Conservation (phyloP, 2,797 vertebrate species). For the Muraenolepis orangiensis region DNA sequence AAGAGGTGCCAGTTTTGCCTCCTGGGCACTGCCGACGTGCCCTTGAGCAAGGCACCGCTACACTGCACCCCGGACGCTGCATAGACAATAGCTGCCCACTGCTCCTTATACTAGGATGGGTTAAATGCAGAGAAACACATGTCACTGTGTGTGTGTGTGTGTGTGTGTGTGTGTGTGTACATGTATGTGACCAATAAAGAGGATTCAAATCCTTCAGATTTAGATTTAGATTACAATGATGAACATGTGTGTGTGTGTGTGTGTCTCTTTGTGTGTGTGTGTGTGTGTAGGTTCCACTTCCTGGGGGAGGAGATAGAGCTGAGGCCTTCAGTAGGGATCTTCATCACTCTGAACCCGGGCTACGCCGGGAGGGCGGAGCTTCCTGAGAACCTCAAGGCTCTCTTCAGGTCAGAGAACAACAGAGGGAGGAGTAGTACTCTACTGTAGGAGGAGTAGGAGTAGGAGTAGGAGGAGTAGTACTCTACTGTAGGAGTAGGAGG, state of each 20-base stretch:
- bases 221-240: too few relatives aligned
- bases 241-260: not conserved
- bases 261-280: not conserved
- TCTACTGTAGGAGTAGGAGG: not conserved
- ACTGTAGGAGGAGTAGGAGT: too few relatives aligned
- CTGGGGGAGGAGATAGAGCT: constrained; percentile 76
- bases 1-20: too few relatives aligned
- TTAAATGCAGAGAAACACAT: too few relatives aligned
- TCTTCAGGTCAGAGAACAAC: constrained; percentile 69
- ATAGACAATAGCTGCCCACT: too few relatives aligned
- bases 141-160: not conserved
- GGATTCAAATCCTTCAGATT: too few relatives aligned
- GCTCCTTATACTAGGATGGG: too few relatives aligned
- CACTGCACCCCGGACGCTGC: too few relatives aligned
- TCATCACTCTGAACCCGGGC: constrained; percentile 78
- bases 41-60: too few relatives aligned
- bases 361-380: constrained; percentile 78
- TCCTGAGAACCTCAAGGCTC: constrained; percentile 78
- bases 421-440: not conserved
- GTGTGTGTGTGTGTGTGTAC: not conserved
- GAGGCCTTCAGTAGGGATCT: constrained; percentile 77
- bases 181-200: too few relatives aligned
- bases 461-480: too few relatives aligned
- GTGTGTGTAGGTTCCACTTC: constrained; percentile 73
- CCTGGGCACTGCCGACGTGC: too few relatives aligned